Percentiles rank a stretch among this genome's conserved stretches.
Evolutionary conservation across 2,113 vertebrate genomes (phyloP).

Genomic region (Acinonyx jubatus): DNA sequence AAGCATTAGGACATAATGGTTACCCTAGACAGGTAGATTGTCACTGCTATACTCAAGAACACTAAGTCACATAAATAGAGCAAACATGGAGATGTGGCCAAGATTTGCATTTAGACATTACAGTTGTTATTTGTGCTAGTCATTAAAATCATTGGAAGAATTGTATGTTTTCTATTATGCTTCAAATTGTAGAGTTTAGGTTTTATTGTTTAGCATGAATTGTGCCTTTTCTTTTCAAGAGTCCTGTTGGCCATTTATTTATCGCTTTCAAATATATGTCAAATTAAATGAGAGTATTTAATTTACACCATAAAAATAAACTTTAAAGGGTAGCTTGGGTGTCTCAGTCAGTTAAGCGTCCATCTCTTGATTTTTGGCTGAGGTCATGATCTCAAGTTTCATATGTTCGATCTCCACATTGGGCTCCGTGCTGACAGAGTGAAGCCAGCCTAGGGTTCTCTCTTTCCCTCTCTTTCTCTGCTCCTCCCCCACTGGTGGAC

Average conservation of each 20-base stretch:
- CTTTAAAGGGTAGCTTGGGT: background rate
- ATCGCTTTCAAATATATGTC: background rate
- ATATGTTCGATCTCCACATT: too few species aligned
- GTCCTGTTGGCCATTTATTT: background rate
- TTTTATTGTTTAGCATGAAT: background rate
- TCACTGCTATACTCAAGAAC: background rate
- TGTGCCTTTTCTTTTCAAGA: background rate
- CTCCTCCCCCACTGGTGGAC: too few species aligned
- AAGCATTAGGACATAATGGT: background rate
- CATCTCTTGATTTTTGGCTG: too few species aligned
- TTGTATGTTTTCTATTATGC: background rate
- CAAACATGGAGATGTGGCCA: background rate
- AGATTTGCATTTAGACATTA: background rate
- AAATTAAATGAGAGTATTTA: background rate
- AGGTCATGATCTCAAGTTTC: too few species aligned
- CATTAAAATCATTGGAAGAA: conserved; percentile 28
- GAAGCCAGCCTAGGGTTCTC: too few species aligned
- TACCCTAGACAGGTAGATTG: background rate
- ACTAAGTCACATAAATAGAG: background rate
- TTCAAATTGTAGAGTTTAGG: background rate
- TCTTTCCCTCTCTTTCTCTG: too few species aligned
- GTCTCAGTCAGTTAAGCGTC: too few species aligned
- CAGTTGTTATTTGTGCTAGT: conserved; percentile 8
- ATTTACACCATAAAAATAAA: conserved; percentile 44
- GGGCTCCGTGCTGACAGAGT: too few species aligned